Percentiles rank a stretch among this genome's conserved stretches.
phyloP scores from a whole-genome alignment of 2,113 vertebrate species.

The Plotosus lineatus region DNA sequence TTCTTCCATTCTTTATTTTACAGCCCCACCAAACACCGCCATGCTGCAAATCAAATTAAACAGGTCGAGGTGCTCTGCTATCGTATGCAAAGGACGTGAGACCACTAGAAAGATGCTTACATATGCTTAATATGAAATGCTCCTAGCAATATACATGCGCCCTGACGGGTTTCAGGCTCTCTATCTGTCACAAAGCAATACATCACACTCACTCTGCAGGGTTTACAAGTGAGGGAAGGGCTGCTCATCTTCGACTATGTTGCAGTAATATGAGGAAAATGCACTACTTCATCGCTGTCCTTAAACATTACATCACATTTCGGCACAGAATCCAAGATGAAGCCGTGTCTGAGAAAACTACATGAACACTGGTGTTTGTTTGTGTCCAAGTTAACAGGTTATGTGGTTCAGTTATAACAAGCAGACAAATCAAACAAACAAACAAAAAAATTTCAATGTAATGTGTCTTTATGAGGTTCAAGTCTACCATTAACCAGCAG shows the following conservation, averaged over 20 bases:
- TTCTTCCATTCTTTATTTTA: conserved; percentile 10
- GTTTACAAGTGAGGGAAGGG: conserved; percentile 28
- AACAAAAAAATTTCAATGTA: neutral
- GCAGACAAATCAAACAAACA: neutral
- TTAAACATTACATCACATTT: conserved; percentile 19
- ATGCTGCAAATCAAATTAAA: conserved; percentile 37
- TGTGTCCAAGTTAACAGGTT: neutral
- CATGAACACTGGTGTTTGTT: neutral
- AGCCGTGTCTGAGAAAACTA: conserved; percentile 1
- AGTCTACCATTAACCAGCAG: neutral
- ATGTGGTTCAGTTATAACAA: neutral
- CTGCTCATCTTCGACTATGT: conserved; percentile 12
- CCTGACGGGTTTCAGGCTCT: neutral
- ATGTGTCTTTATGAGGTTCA: neutral
- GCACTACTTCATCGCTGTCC: neutral
- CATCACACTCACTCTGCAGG: neutral
- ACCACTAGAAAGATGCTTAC: neutral
- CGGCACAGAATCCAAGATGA: neutral
- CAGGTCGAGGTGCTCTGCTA: neutral
- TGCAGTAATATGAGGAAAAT: conserved; percentile 13
- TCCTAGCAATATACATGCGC: neutral
- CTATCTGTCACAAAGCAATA: neutral
- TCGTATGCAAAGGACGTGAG: conserved; percentile 7
- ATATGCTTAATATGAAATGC: neutral
- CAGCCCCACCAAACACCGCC: conserved; percentile 44